Conservation (phyloP, 2,797 vertebrate genomes). For the Mus minutoides region DNA sequence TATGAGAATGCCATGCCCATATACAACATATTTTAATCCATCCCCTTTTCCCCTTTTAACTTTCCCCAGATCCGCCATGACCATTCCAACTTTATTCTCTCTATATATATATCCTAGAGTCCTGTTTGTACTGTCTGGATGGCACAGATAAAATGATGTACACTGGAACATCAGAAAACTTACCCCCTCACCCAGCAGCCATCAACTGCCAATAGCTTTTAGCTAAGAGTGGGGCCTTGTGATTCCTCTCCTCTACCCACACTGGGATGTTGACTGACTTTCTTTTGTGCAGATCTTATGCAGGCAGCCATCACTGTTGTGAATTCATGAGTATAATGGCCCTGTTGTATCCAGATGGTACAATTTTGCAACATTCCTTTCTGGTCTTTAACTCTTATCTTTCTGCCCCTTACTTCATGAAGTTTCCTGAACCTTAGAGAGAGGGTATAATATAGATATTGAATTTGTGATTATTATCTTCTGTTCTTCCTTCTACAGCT, state of each 20-base stretch:
- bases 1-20: neutral
- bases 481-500: neutral
- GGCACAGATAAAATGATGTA: neutral
- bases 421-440: neutral
- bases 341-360: neutral
- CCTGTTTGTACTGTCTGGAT: neutral
- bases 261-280: neutral
- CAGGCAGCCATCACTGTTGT: neutral
- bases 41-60: neutral
- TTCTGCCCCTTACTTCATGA: neutral
- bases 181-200: neutral
- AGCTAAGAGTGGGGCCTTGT: neutral
- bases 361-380: neutral
- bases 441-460: neutral
- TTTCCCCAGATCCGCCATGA: neutral
- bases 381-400: neutral
- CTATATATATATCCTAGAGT: neutral
- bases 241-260: neutral
- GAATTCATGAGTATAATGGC: neutral
- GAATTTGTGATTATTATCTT: neutral
- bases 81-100: neutral
- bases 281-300: neutral
- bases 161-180: neutral
- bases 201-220: neutral
- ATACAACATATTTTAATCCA: neutral